Percentiles rank a stretch among this genome's conserved stretches.
phyloP scores from a whole-genome alignment of 2,113 vertebrate genomes.

The Thymallus thymallus region DNA sequence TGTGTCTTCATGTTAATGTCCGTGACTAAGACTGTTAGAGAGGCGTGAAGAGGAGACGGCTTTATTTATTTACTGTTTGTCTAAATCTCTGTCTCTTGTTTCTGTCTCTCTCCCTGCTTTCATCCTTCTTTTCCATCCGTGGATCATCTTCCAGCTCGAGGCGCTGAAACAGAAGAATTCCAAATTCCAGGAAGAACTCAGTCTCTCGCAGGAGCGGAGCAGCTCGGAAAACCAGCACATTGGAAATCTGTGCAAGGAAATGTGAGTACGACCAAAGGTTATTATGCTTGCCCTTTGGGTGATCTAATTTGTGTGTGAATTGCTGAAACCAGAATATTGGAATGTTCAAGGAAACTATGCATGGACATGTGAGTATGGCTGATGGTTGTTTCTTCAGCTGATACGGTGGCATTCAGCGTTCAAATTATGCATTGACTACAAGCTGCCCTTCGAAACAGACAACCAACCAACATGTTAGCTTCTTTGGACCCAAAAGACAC shows the following conservation, averaged over 20 bases:
- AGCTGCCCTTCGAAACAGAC: too few species aligned
- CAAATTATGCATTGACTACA: too few species aligned
- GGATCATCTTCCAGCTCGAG: slow-evolving; percentile 74
- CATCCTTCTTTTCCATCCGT: slow-evolving; percentile 21
- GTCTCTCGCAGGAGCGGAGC: slow-evolving; percentile 81
- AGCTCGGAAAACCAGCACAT: slow-evolving; percentile 79
- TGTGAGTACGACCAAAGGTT: slow-evolving; percentile 73
- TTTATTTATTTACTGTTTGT: slow-evolving; percentile 1
- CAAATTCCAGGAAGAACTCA: slow-evolving; percentile 81
- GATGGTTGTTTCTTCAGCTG: too few species aligned
- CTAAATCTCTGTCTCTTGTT: slow-evolving; percentile 8
- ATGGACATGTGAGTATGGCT: too few species aligned
- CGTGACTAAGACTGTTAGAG: not conserved
- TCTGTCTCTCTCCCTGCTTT: not conserved
- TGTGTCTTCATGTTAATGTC: not conserved
- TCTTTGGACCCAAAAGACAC: too few species aligned
- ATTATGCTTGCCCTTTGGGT: slow-evolving; percentile 48
- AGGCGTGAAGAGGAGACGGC: not conserved
- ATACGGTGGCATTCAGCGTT: too few species aligned
- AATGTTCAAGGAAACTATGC: too few species aligned
- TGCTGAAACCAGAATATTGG: too few species aligned
- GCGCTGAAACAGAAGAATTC: slow-evolving; percentile 80
- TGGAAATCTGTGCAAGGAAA: slow-evolving; percentile 82
- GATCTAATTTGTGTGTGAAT: too few species aligned
- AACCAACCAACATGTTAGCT: too few species aligned